Evolutionary conservation across 2,113 vertebrate species (phyloP).

Genomic region (Nothocercus nigrocapillus): DNA sequence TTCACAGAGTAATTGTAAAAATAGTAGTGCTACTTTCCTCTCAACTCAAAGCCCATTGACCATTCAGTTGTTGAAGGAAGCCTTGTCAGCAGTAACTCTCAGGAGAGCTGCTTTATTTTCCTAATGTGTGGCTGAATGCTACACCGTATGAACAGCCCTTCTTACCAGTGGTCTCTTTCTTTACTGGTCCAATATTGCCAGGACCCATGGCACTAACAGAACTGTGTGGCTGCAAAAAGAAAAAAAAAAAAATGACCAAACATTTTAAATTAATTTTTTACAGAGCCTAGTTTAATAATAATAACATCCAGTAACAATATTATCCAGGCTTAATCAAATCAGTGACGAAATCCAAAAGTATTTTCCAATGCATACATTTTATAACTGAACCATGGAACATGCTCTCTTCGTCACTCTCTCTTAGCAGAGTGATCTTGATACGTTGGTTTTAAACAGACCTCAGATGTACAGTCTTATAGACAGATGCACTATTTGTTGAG

Average conservation of each 20-base stretch:
- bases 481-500: background rate
- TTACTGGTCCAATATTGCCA: conserved; percentile 78
- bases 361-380: background rate
- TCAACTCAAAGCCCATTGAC: background rate
- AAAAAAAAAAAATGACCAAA: background rate
- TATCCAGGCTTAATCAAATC: background rate
- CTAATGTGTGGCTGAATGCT: background rate
- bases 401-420: background rate
- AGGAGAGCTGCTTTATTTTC: background rate
- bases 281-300: background rate
- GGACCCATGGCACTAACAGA: conserved; percentile 72
- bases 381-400: background rate
- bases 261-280: background rate
- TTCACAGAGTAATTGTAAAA: background rate
- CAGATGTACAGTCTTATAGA: background rate
- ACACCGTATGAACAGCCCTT: background rate
- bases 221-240: conserved; percentile 9
- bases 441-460: background rate
- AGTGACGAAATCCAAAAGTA: background rate
- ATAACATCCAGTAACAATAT: background rate
- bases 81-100: background rate
- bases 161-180: conserved; percentile 68
- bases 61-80: background rate
- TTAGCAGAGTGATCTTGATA: background rate
- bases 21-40: background rate